phyloP scores from a whole-genome alignment of 2,888 invertebrate species.

The Drosophila flavopinicola region DNA sequence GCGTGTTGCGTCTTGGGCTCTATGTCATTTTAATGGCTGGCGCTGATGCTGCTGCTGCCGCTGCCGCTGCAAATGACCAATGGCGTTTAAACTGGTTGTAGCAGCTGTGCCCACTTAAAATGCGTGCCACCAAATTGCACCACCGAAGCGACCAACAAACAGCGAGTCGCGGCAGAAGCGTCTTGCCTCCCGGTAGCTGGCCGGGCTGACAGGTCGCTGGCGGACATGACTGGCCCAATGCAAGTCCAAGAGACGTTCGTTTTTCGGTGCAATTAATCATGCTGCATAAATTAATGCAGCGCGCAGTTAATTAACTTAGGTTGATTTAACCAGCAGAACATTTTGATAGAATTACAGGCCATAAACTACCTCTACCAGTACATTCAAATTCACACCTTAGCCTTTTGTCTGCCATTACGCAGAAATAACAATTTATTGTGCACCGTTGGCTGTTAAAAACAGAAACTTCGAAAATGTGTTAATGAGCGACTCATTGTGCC shows the following conservation, averaged over 20 bases:
- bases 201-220: slow-evolving; percentile 58
- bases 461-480: slow-evolving; percentile 48
- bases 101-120: slow-evolving; percentile 70
- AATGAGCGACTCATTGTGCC: slow-evolving; percentile 66
- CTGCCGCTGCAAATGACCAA: slow-evolving; percentile 66
- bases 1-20: slow-evolving; percentile 62
- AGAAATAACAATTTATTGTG: slow-evolving; percentile 10
- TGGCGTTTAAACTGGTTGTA: slow-evolving; percentile 73
- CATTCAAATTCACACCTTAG: slow-evolving; percentile 30
- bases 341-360: slow-evolving; percentile 8
- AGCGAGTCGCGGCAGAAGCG: slow-evolving; percentile 22
- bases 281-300: slow-evolving; percentile 82
- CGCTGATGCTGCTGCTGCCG: slow-evolving; percentile 57
- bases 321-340: slow-evolving; percentile 71
- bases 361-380: slow-evolving; percentile 12
- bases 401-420: slow-evolving; percentile 9
- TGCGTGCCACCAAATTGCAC: slow-evolving; percentile 72
- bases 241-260: slow-evolving; percentile 45
- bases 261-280: slow-evolving; percentile 75
- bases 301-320: slow-evolving; percentile 82
- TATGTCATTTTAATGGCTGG: slow-evolving; percentile 77
- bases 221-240: slow-evolving; percentile 44
- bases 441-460: slow-evolving; percentile 4
- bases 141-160: slow-evolving; percentile 24
- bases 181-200: slow-evolving; percentile 69